These are phyloP conservation scores for Camponotus floridanus DNA, from an alignment of 1,140 invertebrate genomes.

Conservation along the genomic window DNA sequence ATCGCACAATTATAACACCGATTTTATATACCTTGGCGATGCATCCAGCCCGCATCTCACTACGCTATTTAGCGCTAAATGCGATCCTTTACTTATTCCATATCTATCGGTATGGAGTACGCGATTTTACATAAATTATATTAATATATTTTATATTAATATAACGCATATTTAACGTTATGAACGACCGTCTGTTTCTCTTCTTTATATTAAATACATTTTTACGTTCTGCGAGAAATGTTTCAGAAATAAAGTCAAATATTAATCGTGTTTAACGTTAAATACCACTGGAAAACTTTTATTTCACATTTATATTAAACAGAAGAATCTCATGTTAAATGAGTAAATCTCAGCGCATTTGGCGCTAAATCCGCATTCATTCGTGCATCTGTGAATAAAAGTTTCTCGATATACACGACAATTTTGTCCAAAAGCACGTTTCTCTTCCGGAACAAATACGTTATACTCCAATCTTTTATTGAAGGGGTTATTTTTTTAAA, in stretches of 20 bases:
- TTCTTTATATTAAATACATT: neutral
- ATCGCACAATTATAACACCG: neutral
- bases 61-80: constrained; percentile 32
- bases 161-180: constrained; percentile 3
- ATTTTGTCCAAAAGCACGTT: neutral
- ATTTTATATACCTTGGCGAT: constrained; percentile 1
- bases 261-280: constrained; percentile 16
- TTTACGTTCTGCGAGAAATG: neutral
- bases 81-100: neutral
- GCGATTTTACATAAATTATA: neutral
- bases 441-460: neutral
- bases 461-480: constrained; percentile 12
- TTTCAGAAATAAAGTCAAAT: neutral
- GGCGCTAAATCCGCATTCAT: constrained; percentile 15
- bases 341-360: neutral
- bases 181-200: neutral
- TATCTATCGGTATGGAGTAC: neutral
- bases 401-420: constrained; percentile 16
- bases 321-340: constrained; percentile 2
- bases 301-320: constrained; percentile 5
- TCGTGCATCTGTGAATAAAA: neutral
- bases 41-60: neutral
- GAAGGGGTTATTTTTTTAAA: constrained; percentile 41
- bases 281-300: neutral
- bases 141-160: too few relatives aligned